Evolutionary conservation across 1,140 invertebrate genomes (phyloP), one percentile per base, ranked within the genome.

Genomic region (Diachasma alloeum): DNA sequence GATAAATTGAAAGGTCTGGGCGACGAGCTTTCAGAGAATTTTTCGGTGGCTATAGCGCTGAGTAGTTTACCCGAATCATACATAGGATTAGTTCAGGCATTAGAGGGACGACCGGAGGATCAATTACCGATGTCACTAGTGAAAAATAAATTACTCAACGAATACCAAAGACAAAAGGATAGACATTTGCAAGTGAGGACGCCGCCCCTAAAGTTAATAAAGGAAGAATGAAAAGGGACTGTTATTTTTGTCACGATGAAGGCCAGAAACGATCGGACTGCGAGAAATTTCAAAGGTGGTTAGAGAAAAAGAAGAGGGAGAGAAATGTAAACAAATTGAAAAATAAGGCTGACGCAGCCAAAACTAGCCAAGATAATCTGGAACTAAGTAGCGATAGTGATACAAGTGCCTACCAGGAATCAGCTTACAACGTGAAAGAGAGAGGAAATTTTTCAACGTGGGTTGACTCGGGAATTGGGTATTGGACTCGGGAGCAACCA

Each of bases 61-160:
- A 53, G n/a, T 17, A 80, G 79, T 72, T 75, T 80, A 56, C 74
- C 79, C 15, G 42, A 53, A 19, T 72, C 72, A 13, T 83, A 80
- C 72, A 56, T 46, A 31, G 79, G 77, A 1, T 36, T 83, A 11
- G 72, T 82, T 11, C 81, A 75, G 4, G 79, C 79, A 37, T 67
- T 83, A 15, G 82, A 83, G 74, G 77, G 42, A n/a, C 67, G 82
- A 75, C 24, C 10, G 1, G 72, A 80, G 69, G 39, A 48, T 10
- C 76, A 78, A 26, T 39, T 79, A 13, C 81, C 75, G 2, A 10
- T 78, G 22, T 46, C 53, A 13, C 11, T 80, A 5, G 75, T 79
- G 4, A 79, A 78, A 75, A 71, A 68, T 13, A 83, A 77, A 76
- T 22, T 81, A 13, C 72, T 79, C n/a, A 78, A 79, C 31, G 79